These are phyloP conservation scores for Nibea albiflora DNA, from an alignment of 2,113 vertebrate genomes.

Conservation along the genomic window DNA sequence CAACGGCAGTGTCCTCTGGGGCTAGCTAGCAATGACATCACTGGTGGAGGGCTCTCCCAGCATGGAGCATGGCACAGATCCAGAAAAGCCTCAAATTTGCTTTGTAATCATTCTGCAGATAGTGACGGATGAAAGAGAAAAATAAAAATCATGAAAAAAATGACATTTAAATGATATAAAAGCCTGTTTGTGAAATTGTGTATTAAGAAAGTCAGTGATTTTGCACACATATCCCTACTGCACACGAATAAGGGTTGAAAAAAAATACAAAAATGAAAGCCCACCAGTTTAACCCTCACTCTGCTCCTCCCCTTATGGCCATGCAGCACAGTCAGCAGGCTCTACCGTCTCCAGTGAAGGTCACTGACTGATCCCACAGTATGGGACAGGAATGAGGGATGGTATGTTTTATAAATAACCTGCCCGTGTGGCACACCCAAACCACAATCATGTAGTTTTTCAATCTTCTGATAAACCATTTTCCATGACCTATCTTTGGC, in stretches of 20 bases:
- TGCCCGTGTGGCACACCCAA: constrained; percentile 32
- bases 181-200: not conserved
- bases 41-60: constrained; percentile 36
- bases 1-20: constrained; percentile 60
- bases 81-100: constrained; percentile 41
- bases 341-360: constrained; percentile 63
- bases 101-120: no score
- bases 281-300: constrained; percentile 34
- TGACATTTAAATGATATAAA: not conserved
- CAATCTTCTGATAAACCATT: not conserved
- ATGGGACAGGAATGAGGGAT: constrained; percentile 30
- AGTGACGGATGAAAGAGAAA: no score
- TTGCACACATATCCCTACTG: not conserved
- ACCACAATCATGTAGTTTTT: not conserved
- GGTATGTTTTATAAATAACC: constrained; percentile 70
- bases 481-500: not conserved
- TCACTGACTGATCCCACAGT: constrained; percentile 56
- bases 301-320: constrained; percentile 22
- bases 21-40: constrained; percentile 35
- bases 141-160: not conserved
- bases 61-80: constrained; percentile 31
- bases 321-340: constrained; percentile 53
- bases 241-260: not conserved
- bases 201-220: not conserved
- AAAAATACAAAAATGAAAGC: no score